These are phyloP conservation scores for Lordiphosa andalusiaca DNA, from an alignment of 2,888 invertebrate species.

Conservation along the genomic window DNA sequence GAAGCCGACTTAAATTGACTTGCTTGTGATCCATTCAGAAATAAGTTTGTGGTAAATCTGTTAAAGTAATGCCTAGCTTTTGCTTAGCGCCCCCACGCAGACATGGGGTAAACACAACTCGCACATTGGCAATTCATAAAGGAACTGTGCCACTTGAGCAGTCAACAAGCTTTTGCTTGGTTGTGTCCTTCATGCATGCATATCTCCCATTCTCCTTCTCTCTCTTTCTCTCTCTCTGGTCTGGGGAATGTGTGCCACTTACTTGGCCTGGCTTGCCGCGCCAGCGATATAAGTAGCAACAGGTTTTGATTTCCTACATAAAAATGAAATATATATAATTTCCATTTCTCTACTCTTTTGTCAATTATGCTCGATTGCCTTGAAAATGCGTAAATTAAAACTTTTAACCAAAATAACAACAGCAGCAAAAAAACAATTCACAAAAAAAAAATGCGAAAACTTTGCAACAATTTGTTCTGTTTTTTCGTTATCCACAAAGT, in stretches of 20 bases:
- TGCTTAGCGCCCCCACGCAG: constrained; percentile 34
- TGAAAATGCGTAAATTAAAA: constrained; percentile 58
- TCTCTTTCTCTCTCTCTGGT: constrained; percentile 8
- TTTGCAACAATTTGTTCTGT: constrained; percentile 30
- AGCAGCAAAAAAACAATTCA: background rate
- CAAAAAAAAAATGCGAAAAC: constrained; percentile 42
- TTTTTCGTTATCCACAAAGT: constrained; percentile 32
- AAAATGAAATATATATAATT: background rate
- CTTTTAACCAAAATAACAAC: constrained; percentile 34
- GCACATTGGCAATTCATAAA: constrained; percentile 33
- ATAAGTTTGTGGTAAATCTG: constrained; percentile 31
- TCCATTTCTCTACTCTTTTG: constrained; percentile 2
- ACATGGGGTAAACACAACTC: background rate
- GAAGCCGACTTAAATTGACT: constrained; percentile 17
- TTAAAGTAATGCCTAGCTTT: constrained; percentile 34
- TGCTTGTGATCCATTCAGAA: too few species aligned
- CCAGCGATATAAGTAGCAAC: constrained; percentile 46
- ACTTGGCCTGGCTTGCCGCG: constrained; percentile 11
- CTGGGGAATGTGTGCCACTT: constrained; percentile 34
- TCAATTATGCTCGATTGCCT: constrained; percentile 64
- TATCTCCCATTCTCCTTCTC: background rate
- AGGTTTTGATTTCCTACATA: constrained; percentile 34
- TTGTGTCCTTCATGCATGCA: constrained; percentile 49
- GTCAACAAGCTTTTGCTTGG: constrained; percentile 65
- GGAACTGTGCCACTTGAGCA: constrained; percentile 67